Conservation (phyloP, 2,113 vertebrate species). For the Ammodytes dubius region DNA sequence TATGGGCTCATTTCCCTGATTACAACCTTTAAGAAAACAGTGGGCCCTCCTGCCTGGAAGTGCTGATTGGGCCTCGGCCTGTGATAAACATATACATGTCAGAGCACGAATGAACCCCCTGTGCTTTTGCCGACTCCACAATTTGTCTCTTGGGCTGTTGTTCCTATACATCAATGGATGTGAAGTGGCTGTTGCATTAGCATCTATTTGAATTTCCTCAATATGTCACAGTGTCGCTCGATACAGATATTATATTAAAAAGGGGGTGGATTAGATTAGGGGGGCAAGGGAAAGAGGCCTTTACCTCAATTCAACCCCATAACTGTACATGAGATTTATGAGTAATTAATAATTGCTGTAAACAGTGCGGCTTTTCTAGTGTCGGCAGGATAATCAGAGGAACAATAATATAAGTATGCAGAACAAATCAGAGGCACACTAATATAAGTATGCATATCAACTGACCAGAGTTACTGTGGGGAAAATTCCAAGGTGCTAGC, state of each 20-base stretch:
- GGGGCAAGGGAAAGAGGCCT: slow-evolving; percentile 10
- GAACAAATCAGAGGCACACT: background rate
- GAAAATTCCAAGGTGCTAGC: background rate
- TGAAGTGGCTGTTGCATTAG: slow-evolving; percentile 71
- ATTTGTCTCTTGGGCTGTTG: slow-evolving; percentile 47
- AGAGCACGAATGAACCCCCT: slow-evolving; percentile 73
- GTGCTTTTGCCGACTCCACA: slow-evolving; percentile 77
- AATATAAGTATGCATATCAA: background rate
- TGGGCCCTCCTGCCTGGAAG: slow-evolving; percentile 75
- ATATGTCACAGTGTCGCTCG: slow-evolving; percentile 44
- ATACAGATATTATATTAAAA: slow-evolving; percentile 60
- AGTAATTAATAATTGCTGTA: slow-evolving; percentile 20
- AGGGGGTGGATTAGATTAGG: slow-evolving; percentile 26
- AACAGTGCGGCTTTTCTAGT: slow-evolving; percentile 1
- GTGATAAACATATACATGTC: slow-evolving; percentile 81
- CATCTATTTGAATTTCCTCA: slow-evolving; percentile 47
- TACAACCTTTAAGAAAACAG: slow-evolving; percentile 87
- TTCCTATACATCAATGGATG: slow-evolving; percentile 70
- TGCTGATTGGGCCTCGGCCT: slow-evolving; percentile 83
- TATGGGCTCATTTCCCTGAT: slow-evolving; percentile 91
- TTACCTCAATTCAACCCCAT: slow-evolving; percentile 19
- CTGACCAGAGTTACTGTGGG: background rate
- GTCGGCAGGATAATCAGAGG: background rate
- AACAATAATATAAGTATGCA: background rate
- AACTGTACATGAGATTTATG: background rate